Percentiles rank a stretch among this genome's conserved stretches.
These are phyloP conservation scores for Thaleichthys pacificus DNA, from an alignment of 2,797 vertebrate species.

Conservation along the genomic window DNA sequence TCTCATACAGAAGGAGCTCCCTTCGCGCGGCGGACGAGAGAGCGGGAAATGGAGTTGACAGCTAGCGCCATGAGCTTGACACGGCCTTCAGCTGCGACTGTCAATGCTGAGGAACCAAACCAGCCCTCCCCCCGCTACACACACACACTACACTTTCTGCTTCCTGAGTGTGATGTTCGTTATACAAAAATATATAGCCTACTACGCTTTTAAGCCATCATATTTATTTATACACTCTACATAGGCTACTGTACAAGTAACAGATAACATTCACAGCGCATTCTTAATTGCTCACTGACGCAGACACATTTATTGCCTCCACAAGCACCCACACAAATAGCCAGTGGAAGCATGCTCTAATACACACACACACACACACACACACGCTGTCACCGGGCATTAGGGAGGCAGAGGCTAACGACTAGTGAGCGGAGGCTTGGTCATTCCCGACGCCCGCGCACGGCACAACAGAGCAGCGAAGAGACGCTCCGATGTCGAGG, in stretches of 20 bases:
- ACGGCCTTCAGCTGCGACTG: conserved; percentile 44
- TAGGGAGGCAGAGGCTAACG: conserved; percentile 3
- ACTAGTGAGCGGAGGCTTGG: neutral
- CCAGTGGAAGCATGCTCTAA: conserved; percentile 4
- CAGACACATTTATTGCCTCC: neutral
- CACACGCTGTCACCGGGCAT: conserved; percentile 16
- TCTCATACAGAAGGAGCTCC: conserved; percentile 41
- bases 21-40: conserved; percentile 31
- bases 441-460: neutral
- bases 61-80: conserved; percentile 47
- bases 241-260: too few species aligned
- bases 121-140: conserved; percentile 30
- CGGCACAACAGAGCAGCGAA: neutral
- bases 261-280: too few species aligned
- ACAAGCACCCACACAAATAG: neutral
- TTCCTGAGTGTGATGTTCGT: neutral
- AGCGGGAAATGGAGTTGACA: conserved; percentile 64
- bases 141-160: conserved; percentile 17
- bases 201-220: neutral
- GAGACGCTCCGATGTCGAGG: neutral
- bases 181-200: conserved; percentile 20
- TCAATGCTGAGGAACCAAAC: conserved; percentile 32
- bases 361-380: conserved; percentile 29
- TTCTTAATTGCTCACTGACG: neutral
- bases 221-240: too few species aligned